Base-by-base conservation (phyloP, 1,140 invertebrate genomes). In the Helicoverpa armigera region DNA sequence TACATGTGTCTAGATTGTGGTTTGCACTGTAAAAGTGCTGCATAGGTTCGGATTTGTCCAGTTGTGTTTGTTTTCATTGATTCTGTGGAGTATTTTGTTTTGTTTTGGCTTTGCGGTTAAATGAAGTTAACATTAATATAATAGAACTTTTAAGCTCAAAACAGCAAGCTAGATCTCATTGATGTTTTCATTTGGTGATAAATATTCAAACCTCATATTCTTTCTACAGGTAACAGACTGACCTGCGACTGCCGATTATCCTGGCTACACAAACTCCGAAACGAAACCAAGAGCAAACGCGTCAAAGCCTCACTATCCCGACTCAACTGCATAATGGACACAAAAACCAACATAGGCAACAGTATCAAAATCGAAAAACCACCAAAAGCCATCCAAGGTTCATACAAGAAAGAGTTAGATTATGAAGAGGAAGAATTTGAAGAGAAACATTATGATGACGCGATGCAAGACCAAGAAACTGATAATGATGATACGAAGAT, bases 231-330 rank as follows among this genome's bases (percentile, higher is more conserved):
- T 89, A 98, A 98, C 95, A 96, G 96, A 86, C 96, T 98, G 89
- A 96, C 96, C 82, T 98, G 97, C 90, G 97, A 98, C 94, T 98
- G 97, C 87, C 96, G 97, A n/a, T 95, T 98, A 54, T 95, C 96
- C 14, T 98, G 97, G 97, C 96, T 98, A 83, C 96, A 97, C 89
- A 96, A 96, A 82, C 92, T 98, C 74, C 96, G 96, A 70, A 97
- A 97, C 91, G 97, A 97, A 86, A 97, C 97, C 56, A 95, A 96
- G 88, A 97, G 97, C 88, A 94, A 95, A 79, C 96, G 96, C 83
- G 94, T 97, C 65, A 96, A 95, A 81, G 95, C 96, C 56, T 95
- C 96, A 13, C 94, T 98, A 65, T 96, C 96, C 48, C 95, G 96
- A 51, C 94, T 97, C 16, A 96, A 95, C 80, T 98, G 97, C 89